Evolutionary conservation across 2,113 vertebrate species (phyloP), one percentile per base, ranked within the genome.

Genomic region (Rhea americana): DNA sequence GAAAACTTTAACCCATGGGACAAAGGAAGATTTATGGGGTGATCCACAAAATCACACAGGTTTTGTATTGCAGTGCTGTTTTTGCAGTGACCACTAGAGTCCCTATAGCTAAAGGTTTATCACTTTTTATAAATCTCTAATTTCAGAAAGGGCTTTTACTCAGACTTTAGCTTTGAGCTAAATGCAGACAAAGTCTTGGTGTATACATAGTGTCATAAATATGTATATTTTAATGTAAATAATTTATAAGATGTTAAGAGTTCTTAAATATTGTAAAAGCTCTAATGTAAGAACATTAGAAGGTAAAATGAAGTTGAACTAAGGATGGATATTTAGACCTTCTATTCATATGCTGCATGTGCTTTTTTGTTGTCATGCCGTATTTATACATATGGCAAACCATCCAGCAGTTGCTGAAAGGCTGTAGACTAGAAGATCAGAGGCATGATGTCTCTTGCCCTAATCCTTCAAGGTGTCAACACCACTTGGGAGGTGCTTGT

Each of bases 51-150:
- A 95, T 91, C 96, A 85, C 85, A 74, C 82, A 87, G 91, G 71
- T 90, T 96, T 93, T 94, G 79, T 83, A 79, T 94, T 91, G 89
- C 90, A 94, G 2, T 62, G 73, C 82, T 95, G 43, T 62, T 93
- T 90, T 94, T 93, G 92, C 85, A 95, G 82, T 90, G 78, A 85
- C 94, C 88, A 75, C 86, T 89, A 68, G 87, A 94, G 86, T 87
- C 83, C 81, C 75, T 87, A 25, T 43, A 90, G 91, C 66, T 93
- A 92, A 84, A 92, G 65, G 92, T 94, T 96, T 92, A 94, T 94
- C 92, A 92, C 92, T 94, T 90, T 94, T 93, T 94, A 93, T 94
- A 96, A 93, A 88, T 76, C 62, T 70, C 90, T 89, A 39, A 93
- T 91, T 95, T 93, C 93, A 91, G 91, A 91, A 84, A 51, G 37